Conservation (phyloP, 2,113 vertebrate genomes). For the Apistogramma diplotaenia region DNA sequence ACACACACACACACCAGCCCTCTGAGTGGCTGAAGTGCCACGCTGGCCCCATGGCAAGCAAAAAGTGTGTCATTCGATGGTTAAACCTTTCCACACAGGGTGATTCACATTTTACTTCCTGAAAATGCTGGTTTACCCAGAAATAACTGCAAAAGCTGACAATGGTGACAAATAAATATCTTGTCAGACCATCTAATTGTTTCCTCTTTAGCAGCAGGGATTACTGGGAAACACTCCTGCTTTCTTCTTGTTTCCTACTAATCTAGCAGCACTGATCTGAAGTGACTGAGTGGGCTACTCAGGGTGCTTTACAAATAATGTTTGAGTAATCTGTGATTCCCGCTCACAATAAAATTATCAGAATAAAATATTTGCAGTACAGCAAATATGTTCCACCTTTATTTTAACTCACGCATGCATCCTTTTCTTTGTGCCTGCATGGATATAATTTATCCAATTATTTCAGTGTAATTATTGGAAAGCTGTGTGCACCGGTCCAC, state of each 20-base stretch:
- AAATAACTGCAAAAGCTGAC: not conserved
- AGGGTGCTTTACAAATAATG: not conserved
- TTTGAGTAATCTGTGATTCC: not conserved
- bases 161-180: not conserved
- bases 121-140: not conserved
- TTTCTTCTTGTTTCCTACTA: not conserved
- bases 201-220: not conserved
- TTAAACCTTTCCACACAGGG: not conserved
- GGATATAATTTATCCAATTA: no score
- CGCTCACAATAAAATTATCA: not conserved
- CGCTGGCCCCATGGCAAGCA: not conserved
- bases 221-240: not conserved
- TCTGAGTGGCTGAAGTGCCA: not conserved
- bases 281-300: not conserved
- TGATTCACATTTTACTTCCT: slow-evolving; percentile 20
- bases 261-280: not conserved
- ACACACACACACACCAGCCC: not conserved
- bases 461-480: not conserved
- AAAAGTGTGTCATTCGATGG: not conserved
- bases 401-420: not conserved
- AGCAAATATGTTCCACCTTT: not conserved
- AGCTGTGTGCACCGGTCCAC: not conserved
- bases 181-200: not conserved
- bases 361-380: not conserved
- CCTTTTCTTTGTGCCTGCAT: not conserved